Conservation (phyloP, 1,140 invertebrate species). For the Drosophila ohnishii region DNA sequence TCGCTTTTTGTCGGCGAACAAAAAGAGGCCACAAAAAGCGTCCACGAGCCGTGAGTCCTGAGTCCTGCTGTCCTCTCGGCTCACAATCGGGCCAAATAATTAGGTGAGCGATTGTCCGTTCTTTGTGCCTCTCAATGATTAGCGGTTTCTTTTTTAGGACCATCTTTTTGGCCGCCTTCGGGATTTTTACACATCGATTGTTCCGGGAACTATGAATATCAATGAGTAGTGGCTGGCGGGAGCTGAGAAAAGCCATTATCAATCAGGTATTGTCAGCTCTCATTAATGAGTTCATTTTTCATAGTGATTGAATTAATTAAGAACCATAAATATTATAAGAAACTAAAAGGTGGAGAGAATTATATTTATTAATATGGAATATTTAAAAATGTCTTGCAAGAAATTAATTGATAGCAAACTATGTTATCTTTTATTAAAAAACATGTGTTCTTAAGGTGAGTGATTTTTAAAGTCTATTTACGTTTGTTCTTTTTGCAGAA, state of each 20-base stretch:
- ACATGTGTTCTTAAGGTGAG: no score
- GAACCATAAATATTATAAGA: not conserved
- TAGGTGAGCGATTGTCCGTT: slow-evolving; percentile 69
- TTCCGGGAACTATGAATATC: not conserved
- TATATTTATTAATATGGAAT: no score
- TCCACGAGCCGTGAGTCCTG: slow-evolving; percentile 56
- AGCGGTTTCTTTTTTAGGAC: slow-evolving; percentile 73
- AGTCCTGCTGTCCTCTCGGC: not conserved
- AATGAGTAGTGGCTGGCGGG: slow-evolving; percentile 13
- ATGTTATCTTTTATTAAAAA: no score
- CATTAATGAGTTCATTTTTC: not conserved
- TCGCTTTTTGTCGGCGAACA: slow-evolving; percentile 68
- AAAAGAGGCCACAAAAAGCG: slow-evolving; percentile 40
- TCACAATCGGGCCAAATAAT: slow-evolving; percentile 74
- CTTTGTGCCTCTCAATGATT: slow-evolving; percentile 65
- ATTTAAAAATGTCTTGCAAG: no score
- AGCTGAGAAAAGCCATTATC: not conserved
- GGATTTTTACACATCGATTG: slow-evolving; percentile 8
- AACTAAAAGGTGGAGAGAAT: not conserved
- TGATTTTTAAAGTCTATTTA: no score
- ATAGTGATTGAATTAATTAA: not conserved
- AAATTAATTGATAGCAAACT: no score
- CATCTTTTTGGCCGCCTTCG: slow-evolving; percentile 21
- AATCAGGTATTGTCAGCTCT: not conserved
- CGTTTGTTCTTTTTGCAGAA: no score